A percentile compares a stretch with the other conserved stretches of the same genome.
Evolutionary conservation across 2,113 vertebrate species (phyloP).

Genomic region (Phycodurus eques): DNA sequence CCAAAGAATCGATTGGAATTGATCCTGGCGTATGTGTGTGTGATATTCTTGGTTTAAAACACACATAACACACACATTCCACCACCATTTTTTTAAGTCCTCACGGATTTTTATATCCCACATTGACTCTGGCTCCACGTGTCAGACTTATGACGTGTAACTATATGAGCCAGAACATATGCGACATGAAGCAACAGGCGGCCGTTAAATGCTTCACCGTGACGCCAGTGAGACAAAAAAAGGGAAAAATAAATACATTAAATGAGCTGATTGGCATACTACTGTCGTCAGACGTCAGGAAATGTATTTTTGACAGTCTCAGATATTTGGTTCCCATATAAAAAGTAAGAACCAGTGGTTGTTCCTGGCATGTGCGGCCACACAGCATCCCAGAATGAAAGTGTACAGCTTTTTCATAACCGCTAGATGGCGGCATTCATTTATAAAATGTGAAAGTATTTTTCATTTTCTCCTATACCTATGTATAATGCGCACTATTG

Average conservation of each 20-base stretch:
- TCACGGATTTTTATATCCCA: background rate
- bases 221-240: slow-evolving; percentile 64
- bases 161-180: slow-evolving; percentile 59
- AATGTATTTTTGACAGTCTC: slow-evolving; percentile 22
- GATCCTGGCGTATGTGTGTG: slow-evolving; percentile 20
- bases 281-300: background rate
- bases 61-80: slow-evolving; percentile 10
- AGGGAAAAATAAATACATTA: slow-evolving; percentile 47
- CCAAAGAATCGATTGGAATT: slow-evolving; percentile 53
- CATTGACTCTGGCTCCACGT: background rate
- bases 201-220: slow-evolving; percentile 67
- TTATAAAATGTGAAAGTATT: too few relatives aligned
- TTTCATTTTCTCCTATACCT: too few relatives aligned
- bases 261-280: slow-evolving; percentile 58
- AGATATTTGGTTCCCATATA: slow-evolving; percentile 30
- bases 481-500: too few relatives aligned
- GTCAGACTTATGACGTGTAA: slow-evolving; percentile 13
- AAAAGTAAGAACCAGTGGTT: background rate
- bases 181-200: slow-evolving; percentile 61
- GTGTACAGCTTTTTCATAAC: too few relatives aligned
- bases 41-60: slow-evolving; percentile 12
- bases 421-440: too few relatives aligned
- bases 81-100: slow-evolving; percentile 4
- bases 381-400: too few relatives aligned
- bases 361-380: background rate